These are phyloP conservation scores for Nomada ruficornis DNA, from an alignment of 2,888 invertebrate genomes.

Conservation along the genomic window DNA sequence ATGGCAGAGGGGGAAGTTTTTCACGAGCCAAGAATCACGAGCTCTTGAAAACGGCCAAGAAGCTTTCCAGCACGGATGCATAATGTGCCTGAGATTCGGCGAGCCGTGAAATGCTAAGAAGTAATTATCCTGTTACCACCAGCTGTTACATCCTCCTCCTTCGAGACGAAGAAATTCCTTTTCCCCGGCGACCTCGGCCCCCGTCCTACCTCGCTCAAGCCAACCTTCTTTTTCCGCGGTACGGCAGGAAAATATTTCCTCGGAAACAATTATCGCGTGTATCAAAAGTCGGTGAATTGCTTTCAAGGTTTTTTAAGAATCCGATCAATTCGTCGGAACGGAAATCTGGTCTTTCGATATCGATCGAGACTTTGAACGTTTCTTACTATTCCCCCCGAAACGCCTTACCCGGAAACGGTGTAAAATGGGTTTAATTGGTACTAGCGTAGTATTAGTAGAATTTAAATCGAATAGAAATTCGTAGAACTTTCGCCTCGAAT, in stretches of 20 bases:
- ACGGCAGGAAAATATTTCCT: not conserved
- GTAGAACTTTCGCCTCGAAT: not conserved
- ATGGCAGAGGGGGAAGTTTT: constrained; percentile 26
- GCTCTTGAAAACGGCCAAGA: constrained; percentile 47
- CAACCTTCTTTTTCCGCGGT: not conserved
- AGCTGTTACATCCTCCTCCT: constrained; percentile 67
- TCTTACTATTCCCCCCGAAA: not conserved
- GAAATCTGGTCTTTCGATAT: not conserved
- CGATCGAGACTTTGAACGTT: not conserved
- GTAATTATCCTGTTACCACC: constrained; percentile 73
- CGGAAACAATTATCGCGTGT: constrained; percentile 41
- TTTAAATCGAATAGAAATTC: not conserved
- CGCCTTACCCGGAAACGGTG: too few relatives aligned
- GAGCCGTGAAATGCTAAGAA: constrained; percentile 72
- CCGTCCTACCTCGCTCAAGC: not conserved
- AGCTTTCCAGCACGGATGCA: constrained; percentile 54
- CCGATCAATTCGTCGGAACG: not conserved
- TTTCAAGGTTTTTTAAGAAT: constrained; percentile 3
- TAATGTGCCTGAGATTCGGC: constrained; percentile 67
- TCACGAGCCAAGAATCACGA: constrained; percentile 49
- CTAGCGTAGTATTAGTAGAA: too few relatives aligned
- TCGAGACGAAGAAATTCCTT: constrained; percentile 60
- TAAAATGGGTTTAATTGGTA: too few relatives aligned
- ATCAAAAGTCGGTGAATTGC: constrained; percentile 26
- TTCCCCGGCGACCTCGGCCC: constrained; percentile 35